Conservation (phyloP, 2,797 vertebrate genomes). For the Simalia tracyae region DNA sequence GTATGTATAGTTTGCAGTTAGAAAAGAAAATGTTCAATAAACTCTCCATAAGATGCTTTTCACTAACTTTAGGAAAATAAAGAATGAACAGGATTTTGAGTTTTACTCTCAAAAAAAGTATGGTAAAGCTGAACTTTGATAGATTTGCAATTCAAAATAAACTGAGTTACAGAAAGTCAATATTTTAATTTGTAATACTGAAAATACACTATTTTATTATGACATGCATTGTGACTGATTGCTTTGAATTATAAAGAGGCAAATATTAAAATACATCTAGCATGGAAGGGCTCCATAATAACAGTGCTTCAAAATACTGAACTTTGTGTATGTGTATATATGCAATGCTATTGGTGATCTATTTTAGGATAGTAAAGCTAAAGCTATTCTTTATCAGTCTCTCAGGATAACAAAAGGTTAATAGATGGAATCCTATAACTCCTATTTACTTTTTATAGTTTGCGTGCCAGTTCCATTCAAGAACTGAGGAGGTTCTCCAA, state of each 20-base stretch:
- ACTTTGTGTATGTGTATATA: background rate
- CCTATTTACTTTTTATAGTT: too few relatives aligned
- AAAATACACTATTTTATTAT: background rate
- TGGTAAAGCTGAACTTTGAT: constrained; percentile 2
- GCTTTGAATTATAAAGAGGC: background rate
- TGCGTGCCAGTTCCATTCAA: too few relatives aligned
- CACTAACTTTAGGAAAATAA: background rate
- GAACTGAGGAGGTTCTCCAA: too few relatives aligned
- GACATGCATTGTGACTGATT: background rate
- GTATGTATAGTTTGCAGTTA: constrained; percentile 6
- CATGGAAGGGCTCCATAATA: background rate
- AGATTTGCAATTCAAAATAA: background rate
- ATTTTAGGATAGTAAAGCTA: background rate
- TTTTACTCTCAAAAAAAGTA: background rate
- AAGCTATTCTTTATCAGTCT: constrained; percentile 26
- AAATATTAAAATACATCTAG: constrained; percentile 35
- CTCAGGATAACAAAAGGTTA: background rate
- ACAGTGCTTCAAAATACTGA: constrained; percentile 19
- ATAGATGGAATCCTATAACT: too few relatives aligned
- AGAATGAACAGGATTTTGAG: background rate
- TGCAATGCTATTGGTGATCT: background rate
- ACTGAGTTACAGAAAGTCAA: background rate
- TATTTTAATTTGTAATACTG: background rate
- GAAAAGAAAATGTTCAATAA: constrained; percentile 1
- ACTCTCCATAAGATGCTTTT: background rate